Conservation (phyloP, 1,140 invertebrate species). For the Tetranychus urticae region DNA sequence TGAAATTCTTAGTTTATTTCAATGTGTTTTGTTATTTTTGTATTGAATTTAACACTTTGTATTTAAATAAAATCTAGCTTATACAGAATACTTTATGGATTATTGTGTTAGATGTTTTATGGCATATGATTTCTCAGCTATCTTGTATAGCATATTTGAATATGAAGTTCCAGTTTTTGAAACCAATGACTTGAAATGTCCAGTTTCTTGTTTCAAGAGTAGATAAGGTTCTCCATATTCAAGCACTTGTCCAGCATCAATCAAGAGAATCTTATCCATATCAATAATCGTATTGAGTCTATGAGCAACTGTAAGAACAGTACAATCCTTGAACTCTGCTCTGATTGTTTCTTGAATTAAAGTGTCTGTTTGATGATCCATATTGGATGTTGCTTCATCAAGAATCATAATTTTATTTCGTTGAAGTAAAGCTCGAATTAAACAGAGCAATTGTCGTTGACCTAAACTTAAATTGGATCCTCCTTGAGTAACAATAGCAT, state of each 20-base stretch:
- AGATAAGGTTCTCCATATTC: not conserved
- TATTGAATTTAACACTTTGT: not conserved
- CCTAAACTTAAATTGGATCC: constrained; percentile 38
- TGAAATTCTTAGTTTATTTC: too few species aligned
- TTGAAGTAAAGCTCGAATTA: constrained; percentile 57
- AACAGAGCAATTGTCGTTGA: constrained; percentile 62
- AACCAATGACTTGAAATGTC: not conserved
- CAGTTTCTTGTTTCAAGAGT: not conserved
- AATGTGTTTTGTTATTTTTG: too few species aligned
- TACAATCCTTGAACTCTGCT: constrained; percentile 48
- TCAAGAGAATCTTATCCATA: constrained; percentile 32
- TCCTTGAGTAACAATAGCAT: constrained; percentile 19
- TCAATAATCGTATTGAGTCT: constrained; percentile 59
- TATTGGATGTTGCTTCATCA: constrained; percentile 84
- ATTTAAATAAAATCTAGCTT: not conserved
- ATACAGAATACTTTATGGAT: not conserved
- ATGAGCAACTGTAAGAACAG: constrained; percentile 84
- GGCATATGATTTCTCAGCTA: not conserved
- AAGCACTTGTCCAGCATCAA: not conserved
- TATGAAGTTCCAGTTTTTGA: not conserved
- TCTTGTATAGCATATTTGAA: not conserved
- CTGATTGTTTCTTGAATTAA: constrained; percentile 60
- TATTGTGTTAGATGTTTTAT: not conserved
- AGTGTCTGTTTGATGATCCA: constrained; percentile 67
- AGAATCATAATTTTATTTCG: constrained; percentile 72